phyloP scores from a whole-genome alignment of 2,797 vertebrate genomes.

The Strix occidentalis region DNA sequence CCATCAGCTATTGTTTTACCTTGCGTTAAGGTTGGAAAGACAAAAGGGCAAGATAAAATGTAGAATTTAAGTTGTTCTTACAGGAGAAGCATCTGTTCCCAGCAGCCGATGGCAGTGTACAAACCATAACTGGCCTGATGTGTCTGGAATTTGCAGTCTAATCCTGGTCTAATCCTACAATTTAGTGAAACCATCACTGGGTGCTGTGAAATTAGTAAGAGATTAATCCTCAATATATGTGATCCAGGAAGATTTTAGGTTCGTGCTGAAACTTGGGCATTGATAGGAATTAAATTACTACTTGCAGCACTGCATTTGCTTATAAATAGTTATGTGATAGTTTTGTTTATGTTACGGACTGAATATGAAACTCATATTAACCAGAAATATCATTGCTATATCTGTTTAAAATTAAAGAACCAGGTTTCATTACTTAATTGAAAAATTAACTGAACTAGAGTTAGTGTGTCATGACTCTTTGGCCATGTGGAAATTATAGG shows the following conservation, averaged over 20 bases:
- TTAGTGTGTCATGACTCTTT: background rate
- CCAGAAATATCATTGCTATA: background rate
- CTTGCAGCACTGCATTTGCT: background rate
- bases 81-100: background rate
- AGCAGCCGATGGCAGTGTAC: background rate
- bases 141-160: background rate
- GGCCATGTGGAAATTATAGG: background rate
- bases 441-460: background rate
- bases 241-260: background rate
- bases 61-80: background rate
- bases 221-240: background rate
- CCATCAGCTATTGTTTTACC: background rate
- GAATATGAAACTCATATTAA: background rate
- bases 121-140: background rate
- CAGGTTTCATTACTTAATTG: background rate
- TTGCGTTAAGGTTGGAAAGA: background rate
- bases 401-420: background rate
- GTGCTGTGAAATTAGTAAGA: background rate
- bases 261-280: background rate
- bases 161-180: too few species aligned
- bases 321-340: background rate
- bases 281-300: background rate
- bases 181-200: rapidly evolving
- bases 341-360: background rate
- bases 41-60: background rate